Evolutionary conservation across 2,797 vertebrate species (phyloP).

Genomic region (Eremophila alpestris): DNA sequence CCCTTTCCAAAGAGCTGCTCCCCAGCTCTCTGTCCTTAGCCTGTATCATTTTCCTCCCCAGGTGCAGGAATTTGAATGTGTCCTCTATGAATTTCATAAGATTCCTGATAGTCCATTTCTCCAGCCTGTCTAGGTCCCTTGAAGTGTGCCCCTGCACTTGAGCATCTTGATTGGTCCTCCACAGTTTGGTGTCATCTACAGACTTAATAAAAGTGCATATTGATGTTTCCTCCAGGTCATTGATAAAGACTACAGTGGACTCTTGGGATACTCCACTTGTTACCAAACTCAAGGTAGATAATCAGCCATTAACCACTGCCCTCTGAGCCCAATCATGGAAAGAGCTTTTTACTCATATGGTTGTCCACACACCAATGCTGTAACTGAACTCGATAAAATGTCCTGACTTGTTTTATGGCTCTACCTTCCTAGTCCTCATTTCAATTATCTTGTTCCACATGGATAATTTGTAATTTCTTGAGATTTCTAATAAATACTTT

Average conservation of each 20-base stretch:
- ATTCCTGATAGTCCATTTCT: background rate
- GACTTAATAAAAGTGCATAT: background rate
- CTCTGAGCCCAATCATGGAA: background rate
- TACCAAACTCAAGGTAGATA: background rate
- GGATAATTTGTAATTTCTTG: background rate
- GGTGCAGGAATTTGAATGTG: background rate
- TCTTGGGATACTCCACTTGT: background rate
- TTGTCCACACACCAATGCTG: background rate
- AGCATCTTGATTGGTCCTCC: background rate
- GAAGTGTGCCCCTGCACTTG: background rate
- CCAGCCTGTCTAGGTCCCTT: background rate
- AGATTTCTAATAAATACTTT: background rate
- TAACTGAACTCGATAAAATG: fast-evolving
- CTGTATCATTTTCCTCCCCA: background rate
- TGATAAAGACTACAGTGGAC: background rate
- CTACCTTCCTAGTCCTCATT: background rate
- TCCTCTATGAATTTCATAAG: background rate
- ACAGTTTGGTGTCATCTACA: background rate
- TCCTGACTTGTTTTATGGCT: background rate
- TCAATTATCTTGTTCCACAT: background rate
- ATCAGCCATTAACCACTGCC: background rate
- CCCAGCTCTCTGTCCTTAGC: background rate
- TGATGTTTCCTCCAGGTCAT: background rate
- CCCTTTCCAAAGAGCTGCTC: background rate
- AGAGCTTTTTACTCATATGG: background rate